Evolutionary conservation across 2,797 vertebrate species (phyloP), one percentile per base, ranked within the genome.

Genomic region (Momotus momota): DNA sequence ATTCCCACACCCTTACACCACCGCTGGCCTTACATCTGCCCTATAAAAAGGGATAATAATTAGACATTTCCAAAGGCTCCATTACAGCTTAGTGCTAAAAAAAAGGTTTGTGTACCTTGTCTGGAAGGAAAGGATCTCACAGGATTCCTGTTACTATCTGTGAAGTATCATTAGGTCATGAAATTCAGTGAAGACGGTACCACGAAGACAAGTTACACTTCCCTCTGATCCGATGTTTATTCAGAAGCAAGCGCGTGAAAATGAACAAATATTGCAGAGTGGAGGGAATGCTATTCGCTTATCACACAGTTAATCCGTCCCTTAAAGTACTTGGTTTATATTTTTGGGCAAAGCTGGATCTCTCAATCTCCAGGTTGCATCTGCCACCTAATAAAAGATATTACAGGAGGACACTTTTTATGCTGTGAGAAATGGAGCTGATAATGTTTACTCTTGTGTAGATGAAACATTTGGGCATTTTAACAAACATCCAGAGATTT

Each of bases 401-500:
- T 5, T 77, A 64, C 52, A 55, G 0, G 6, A 31, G 57, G 60
- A 75, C 14, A 15, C 83, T 86, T 54, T 21, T 67, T 62, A 54
- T 9, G 78, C 81, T 73, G 79, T n/a, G 67, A 88, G 94, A 85
- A 93, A 77, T n/a, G 51, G 79, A 93, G 82, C 83, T 71, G 89
- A 65, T 52, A 3, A 26, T 81, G 91, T 92, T 93, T 51, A 46
- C 64, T 74, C 66, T 91, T 29, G 51, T 2, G 1, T n/a, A 81
- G 96, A 93, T 95, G 94, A 96, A 96, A 94, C 2, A 0, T 88
- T 86, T 4, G 67, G 90, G 87, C 89, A 86, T 97, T 97, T 88
- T 97, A 75, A 94, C 96, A 97, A 97, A 96, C 92, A 96, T 7
- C 52, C 87, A 57, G 58, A 45, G 87, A 61, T 86, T 35, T 96